Evolutionary conservation across 2,797 vertebrate species (phyloP).

Genomic region (Nothura maculosa): DNA sequence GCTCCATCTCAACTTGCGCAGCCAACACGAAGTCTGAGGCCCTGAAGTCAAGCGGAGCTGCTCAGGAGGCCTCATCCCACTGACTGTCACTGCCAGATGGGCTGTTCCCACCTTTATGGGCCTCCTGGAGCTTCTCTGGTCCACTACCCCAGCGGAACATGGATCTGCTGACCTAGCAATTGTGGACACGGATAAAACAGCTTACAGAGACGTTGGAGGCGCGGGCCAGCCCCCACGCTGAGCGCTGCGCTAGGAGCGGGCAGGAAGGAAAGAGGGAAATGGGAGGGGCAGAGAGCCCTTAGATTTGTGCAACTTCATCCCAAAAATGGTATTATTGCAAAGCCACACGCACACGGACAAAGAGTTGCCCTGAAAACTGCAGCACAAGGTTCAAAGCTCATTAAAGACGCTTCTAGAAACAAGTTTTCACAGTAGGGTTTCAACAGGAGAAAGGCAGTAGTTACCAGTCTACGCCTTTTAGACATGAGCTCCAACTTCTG

Average conservation of each 20-base stretch:
- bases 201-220: neutral
- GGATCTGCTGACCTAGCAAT: neutral
- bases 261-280: constrained; percentile 33
- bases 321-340: neutral
- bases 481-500: neutral
- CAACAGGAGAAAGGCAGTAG: neutral
- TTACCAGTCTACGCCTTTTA: neutral
- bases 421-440: neutral
- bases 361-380: neutral
- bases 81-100: neutral
- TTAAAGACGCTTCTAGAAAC: neutral
- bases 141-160: neutral
- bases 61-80: neutral
- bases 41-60: neutral
- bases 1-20: neutral
- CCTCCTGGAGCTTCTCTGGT: neutral
- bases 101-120: neutral
- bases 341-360: neutral
- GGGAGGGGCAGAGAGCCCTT: neutral
- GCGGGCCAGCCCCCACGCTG: neutral
- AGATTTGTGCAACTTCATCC: neutral
- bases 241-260: neutral
- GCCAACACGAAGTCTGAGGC: neutral
- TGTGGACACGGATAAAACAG: neutral
- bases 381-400: neutral